These are phyloP conservation scores for Theodoxus fluviatilis DNA, from an alignment of 2,888 invertebrate species.

Conservation along the genomic window DNA sequence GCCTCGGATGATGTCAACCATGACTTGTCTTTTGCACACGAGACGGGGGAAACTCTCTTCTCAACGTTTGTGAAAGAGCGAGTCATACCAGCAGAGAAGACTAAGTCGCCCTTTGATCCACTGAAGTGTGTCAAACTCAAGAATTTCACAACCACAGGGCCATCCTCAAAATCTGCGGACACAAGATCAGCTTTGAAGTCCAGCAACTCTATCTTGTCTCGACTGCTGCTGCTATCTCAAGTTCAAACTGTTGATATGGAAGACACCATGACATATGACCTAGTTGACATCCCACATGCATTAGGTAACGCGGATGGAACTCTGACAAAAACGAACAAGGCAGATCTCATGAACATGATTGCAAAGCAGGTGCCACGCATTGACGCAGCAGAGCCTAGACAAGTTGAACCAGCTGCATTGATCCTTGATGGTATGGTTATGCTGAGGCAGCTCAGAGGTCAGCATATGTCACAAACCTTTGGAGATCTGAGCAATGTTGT, in stretches of 20 bases:
- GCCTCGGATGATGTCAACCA: constrained; percentile 7
- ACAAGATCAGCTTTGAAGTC: constrained; percentile 2
- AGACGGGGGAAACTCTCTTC: constrained; percentile 10
- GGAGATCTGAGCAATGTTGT: too few relatives aligned
- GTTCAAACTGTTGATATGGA: constrained; percentile 25
- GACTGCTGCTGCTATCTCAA: constrained; percentile 22
- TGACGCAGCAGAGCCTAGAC: too few relatives aligned
- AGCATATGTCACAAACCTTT: too few relatives aligned
- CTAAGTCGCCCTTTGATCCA: neutral
- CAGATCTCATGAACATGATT: constrained; percentile 9
- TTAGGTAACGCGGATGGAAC: neutral
- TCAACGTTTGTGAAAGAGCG: constrained; percentile 21
- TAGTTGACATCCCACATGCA: neutral
- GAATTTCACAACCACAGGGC: constrained; percentile 13
- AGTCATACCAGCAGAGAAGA: neutral
- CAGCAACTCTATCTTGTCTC: constrained; percentile 21
- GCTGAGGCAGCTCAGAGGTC: too few relatives aligned
- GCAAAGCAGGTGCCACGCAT: too few relatives aligned
- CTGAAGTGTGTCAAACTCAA: constrained; percentile 19
- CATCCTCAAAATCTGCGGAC: neutral
- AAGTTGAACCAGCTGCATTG: too few relatives aligned
- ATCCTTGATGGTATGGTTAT: too few relatives aligned
- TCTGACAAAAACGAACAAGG: neutral
- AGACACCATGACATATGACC: constrained; percentile 1
- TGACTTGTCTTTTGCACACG: neutral